Conservation (phyloP, 2,113 vertebrate species). For the Ammodytes dubius region DNA sequence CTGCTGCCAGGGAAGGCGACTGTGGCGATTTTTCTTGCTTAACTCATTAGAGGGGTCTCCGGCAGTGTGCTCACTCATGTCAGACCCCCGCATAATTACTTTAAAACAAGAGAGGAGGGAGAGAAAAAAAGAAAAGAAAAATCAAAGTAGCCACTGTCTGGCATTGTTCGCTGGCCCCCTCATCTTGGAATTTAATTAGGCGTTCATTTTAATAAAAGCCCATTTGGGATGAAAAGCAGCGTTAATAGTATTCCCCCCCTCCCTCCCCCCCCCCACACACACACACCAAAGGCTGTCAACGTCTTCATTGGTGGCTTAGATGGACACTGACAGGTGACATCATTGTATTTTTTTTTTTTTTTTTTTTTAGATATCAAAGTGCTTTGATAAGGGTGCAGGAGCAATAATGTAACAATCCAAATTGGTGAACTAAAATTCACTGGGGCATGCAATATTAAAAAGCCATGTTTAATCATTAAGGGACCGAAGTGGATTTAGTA, state of each 20-base stretch:
- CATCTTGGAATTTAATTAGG: constrained; percentile 87
- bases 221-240: constrained; percentile 84
- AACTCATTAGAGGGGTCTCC: constrained; percentile 86
- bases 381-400: constrained; percentile 49
- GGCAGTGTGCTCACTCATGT: constrained; percentile 86
- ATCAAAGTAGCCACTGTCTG: constrained; percentile 85
- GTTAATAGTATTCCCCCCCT: constrained; percentile 77
- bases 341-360: constrained; percentile 18
- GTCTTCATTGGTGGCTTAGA: constrained; percentile 77
- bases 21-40: constrained; percentile 88
- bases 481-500: constrained; percentile 40
- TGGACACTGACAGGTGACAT: constrained; percentile 79
- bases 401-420: constrained; percentile 50
- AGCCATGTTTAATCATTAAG: constrained; percentile 33
- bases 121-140: constrained; percentile 26
- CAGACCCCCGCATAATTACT: constrained; percentile 86
- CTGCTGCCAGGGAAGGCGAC: constrained; percentile 84
- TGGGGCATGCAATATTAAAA: constrained; percentile 41
- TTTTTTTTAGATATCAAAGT: constrained; percentile 55
- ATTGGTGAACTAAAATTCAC: constrained; percentile 24
- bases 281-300: constrained; percentile 52
- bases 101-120: constrained; percentile 79
- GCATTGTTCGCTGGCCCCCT: constrained; percentile 83
- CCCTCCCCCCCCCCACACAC: too few relatives aligned
- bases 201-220: constrained; percentile 87